Base-by-base conservation (phyloP, 2,888 invertebrate species). In the Pseudococcus longispinus region DNA sequence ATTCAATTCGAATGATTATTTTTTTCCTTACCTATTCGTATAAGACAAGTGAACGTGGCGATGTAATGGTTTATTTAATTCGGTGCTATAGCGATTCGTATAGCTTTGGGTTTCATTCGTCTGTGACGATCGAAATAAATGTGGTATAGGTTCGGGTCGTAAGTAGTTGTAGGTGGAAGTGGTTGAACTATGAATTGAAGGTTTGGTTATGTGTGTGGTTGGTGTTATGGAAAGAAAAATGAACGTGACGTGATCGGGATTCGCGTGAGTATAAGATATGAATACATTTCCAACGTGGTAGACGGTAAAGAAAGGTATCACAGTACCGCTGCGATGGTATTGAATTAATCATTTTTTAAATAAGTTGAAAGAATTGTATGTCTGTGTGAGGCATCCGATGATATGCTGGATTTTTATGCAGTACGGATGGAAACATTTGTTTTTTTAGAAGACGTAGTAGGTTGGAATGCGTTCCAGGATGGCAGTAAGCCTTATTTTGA, bases 151-250 rank as follows among this genome's bases (percentile, higher is more conserved):
- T 60, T 60, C 60, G 60, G 60, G 60, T 60, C 23, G 60, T 55
- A 55, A 37, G 55, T 6, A 20, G n/a, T 55, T 55, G 55, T 60
- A 60, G 60, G 60, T 60, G 60, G 60, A 60, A 60, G 60, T 60
- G 60, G 60, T 60, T 60, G 60, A 60, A 60, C 60, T 23, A 23
- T 20, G 60, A 60, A 60, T 23, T 60, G 23, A 60, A 60, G 60
- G 60, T 60, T 60, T 23, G 60, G 60, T 60, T 60, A 60, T 60
- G 60, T 60, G 60, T 60, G 60, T 60, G 60, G 60, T 60, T 60
- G 60, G n/a, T 55, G n/a, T 55, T 55, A n/a, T 55, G 55, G 60
- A 60, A 11, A n/a, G n/a, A 46, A n/a, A 51, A 23, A 23, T 23
- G 60, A 60, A 60, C 60, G 23, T 60, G 60, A 60, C 60, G 60